Percentiles rank a stretch among this genome's conserved stretches.
phyloP scores from a whole-genome alignment of 2,113 vertebrate genomes.

The Glaucidium brasilianum region DNA sequence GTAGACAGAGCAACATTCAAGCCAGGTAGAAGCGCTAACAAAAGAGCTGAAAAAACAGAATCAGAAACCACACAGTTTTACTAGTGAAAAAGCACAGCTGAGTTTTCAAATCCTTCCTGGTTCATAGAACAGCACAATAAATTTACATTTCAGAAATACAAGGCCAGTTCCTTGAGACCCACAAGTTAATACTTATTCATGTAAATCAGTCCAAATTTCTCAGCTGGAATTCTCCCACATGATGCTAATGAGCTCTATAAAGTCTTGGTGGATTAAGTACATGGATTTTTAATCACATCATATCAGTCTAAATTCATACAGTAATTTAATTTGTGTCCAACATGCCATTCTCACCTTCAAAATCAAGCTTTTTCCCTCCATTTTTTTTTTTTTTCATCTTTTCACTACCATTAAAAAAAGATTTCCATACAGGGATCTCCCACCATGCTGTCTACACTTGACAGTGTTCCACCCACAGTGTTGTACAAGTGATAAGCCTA shows the following conservation, averaged over 20 bases:
- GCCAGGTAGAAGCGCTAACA: neutral
- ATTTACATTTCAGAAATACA: neutral
- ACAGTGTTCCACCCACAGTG: neutral
- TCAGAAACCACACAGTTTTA: neutral
- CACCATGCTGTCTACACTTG: constrained; percentile 31
- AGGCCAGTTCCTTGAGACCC: neutral
- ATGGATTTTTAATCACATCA: neutral
- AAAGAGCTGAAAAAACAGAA: neutral
- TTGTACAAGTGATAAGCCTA: constrained; percentile 33
- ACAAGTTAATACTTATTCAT: neutral
- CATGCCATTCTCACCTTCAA: neutral
- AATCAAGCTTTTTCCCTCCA: neutral
- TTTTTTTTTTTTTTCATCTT: neutral
- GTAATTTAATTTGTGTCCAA: neutral
- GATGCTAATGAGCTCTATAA: neutral
- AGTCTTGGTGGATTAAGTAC: neutral
- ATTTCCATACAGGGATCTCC: constrained; percentile 21
- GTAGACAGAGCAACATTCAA: neutral
- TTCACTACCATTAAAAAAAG: neutral
- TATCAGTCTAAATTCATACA: neutral
- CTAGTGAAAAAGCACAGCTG: neutral
- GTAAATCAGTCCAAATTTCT: neutral
- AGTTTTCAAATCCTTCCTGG: neutral
- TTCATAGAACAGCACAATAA: neutral
- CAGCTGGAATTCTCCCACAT: neutral